Evolutionary conservation across 2,888 invertebrate genomes (phyloP).

Genomic region (Pyrrhia umbra): DNA sequence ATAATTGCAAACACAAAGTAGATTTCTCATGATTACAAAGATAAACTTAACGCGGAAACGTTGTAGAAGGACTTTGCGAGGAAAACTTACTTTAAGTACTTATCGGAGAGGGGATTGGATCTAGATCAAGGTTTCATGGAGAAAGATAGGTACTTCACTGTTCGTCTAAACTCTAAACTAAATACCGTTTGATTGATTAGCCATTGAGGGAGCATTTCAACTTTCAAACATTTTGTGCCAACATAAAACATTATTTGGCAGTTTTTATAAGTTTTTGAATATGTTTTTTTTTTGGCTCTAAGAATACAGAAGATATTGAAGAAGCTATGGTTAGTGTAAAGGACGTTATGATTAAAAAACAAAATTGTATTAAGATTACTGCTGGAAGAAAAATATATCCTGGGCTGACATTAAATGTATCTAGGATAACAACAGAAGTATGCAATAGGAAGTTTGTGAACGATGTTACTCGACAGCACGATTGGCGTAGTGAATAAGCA

Average conservation of each 20-base stretch:
- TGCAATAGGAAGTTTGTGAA: too few species aligned
- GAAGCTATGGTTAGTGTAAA: too few species aligned
- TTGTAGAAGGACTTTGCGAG: conserved; percentile 43
- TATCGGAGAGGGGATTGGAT: conserved; percentile 13
- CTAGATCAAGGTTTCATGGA: conserved; percentile 39
- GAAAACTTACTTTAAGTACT: conserved; percentile 29
- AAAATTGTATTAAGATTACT: too few species aligned
- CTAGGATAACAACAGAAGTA: too few species aligned
- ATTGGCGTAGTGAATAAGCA: too few species aligned
- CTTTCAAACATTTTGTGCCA: not conserved
- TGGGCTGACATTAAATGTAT: too few species aligned
- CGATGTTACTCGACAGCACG: too few species aligned
- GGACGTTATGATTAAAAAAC: too few species aligned
- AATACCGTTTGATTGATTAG: not conserved
- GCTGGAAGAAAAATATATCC: too few species aligned
- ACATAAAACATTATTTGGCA: not conserved
- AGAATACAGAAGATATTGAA: too few species aligned
- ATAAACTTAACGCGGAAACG: conserved; percentile 43
- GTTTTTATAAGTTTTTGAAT: not conserved
- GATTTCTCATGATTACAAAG: conserved; percentile 23
- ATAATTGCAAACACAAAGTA: conserved; percentile 42
- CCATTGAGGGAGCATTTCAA: not conserved
- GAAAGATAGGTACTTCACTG: not conserved
- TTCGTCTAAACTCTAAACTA: not conserved
- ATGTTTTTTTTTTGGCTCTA: too few species aligned